Evolutionary conservation across 2,113 vertebrate species (phyloP), one percentile per base, ranked within the genome.

Genomic region (Calonectris borealis): DNA sequence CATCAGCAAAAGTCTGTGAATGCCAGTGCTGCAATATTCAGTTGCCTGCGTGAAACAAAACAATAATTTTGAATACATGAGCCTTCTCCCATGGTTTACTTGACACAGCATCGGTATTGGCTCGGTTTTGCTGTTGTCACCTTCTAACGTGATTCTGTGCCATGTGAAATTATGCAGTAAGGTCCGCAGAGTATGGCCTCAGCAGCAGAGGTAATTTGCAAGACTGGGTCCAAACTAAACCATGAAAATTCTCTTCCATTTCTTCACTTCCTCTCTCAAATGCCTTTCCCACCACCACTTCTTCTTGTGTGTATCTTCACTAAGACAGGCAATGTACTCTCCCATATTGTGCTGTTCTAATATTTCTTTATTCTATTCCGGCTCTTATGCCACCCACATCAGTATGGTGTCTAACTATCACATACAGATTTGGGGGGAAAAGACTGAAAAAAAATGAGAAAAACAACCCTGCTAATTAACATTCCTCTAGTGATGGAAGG

Each of bases 341-440:
- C 34, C 32, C n/a, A 31, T 57, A 52, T 31, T 60, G 26, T 72
- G 32, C 12, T 76, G 32, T 49, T 87, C 73, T 86, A 90, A 73
- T 87, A 83, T 76, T 79, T 79, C 52, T 77, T 85, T 83, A 54
- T 71, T 61, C 73, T 90, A 11, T 94, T 90, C 78, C 66, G 48
- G n/a, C 83, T 77, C 62, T 83, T 77, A 66, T 21, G 27, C 82
- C 24, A 0, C 87, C 91, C 66, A 83, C 84, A 75, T 68, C 55
- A 90, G 49, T 85, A 66, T 83, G 58, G 70, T 83, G 46, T 83
- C 49, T 94, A 96, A 66, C 90, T 46, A 79, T 44, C 44, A 80
- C 66, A 60, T 24, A 19, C 18, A 52, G 20, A 86, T 73, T 44
- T 66, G 46, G 77, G 16, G 13, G 51, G 40, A 88, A 52, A 94